These are phyloP conservation scores for Pandemis heparana DNA, from an alignment of 2,888 invertebrate genomes.

Conservation along the genomic window DNA sequence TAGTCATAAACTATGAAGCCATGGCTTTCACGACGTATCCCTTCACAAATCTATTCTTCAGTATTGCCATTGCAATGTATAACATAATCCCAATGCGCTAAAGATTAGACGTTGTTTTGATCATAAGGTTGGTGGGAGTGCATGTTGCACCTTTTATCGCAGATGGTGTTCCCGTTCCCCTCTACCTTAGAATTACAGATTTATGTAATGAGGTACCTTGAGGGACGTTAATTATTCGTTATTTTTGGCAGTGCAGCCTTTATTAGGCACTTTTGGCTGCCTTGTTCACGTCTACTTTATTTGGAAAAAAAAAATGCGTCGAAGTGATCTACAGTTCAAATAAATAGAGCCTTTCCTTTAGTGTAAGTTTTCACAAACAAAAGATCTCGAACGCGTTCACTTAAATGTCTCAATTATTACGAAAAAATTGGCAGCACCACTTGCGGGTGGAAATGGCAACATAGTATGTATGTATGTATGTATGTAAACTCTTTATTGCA, in stretches of 20 bases:
- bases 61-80: background rate
- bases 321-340: no score
- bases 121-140: constrained; percentile 13
- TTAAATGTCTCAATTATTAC: no score
- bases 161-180: constrained; percentile 35
- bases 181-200: constrained; percentile 40
- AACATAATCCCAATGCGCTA: background rate
- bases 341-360: no score
- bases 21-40: constrained; percentile 1
- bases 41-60: background rate
- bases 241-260: constrained; percentile 11
- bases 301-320: background rate
- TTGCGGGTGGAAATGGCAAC: no score
- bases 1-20: constrained; percentile 33
- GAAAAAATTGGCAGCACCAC: no score
- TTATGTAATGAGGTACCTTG: constrained; percentile 32
- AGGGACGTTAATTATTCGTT: constrained; percentile 41
- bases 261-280: constrained; percentile 16
- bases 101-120: background rate
- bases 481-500: no score
- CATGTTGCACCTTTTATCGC: constrained; percentile 40
- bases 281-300: background rate
- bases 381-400: no score
- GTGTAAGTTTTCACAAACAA: no score
- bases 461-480: no score